Base-by-base conservation (phyloP, 2,888 invertebrate genomes). In the Tryphoninae sp. region DNA sequence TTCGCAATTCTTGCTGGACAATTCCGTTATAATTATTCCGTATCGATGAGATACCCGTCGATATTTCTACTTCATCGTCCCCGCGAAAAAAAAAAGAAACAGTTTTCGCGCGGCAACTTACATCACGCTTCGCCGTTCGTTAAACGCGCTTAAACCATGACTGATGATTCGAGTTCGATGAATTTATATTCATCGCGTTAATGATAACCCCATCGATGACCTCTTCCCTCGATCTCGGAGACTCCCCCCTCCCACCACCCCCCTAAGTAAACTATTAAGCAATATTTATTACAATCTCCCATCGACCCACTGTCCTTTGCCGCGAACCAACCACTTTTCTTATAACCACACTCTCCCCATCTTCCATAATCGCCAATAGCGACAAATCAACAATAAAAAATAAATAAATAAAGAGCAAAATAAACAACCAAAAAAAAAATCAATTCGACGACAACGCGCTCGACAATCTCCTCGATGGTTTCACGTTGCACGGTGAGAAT, bases 401-500 rank as follows among this genome's bases (percentile, higher is more conserved):
- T 33, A 33, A 33, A 1, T 4, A 6, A 33, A 33, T 1, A 26
- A 22, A n/a, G 16, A 45, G 40, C 13, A 58, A 49, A 53, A 19
- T 26, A 42, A 77, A 19, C 26, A 26, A 45, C 13, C 49, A 22
- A 26, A 16, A 61, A 40, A 62, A n/a, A 64, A 73, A 45, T 68
- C 49, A 67, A 72, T 71, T 49, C 78, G 81, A 82, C 78, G 81
- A 82, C 81, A 82, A 65, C 67, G 75, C 45, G 51, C 45, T 62
- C 58, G 33, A 45, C 49, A 19, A 19, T 19, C 19, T 19, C 19
- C 19, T 19, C 19, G 19, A 19, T 19, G 61, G 73, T 76, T 67
- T 78, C 67, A 75, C 78, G 53, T 74, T 71, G 83, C 77, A 64
- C 61, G 84, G 83, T 85, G 81, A 49, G 78, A 71, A 67, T 71